Base-by-base conservation (phyloP, 37 sponge, comb jelly and placozoan species). In the Agelas oroides region DNA sequence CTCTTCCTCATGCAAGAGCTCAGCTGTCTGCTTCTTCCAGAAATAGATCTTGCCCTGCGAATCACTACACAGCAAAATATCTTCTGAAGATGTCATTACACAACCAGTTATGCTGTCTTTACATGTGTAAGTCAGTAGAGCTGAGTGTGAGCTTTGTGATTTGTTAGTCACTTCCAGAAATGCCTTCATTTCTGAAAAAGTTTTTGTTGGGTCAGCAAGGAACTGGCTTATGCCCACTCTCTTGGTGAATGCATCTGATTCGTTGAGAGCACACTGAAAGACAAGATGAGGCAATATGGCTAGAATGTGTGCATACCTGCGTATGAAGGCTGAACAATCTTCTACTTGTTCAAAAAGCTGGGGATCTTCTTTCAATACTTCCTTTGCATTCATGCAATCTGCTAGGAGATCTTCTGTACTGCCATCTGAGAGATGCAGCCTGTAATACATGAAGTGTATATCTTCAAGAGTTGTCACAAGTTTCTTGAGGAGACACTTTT, bases 181-280 rank as follows among this genome's bases (percentile, higher is more conserved):
- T 1, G 70, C 33, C 3, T 46, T 70, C 2, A 81, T 0, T 21
- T 34, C 71, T 1, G 70, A 57, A 23, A 81, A 81, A 20, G 21
- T 15, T 5, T 17, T 32, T 21, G 18, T 16, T 23, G 71, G 82
- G 12, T 81, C 52, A 15, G 18, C 0, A 13, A 71, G 72, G 71
- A 70, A 81, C 55, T 53, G 15, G 0, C 53, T 35, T 11, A 81
- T 12, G 0, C 71, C 32, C 15, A 81, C n/a, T 31, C 14, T 35
- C 15, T 35, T 19, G 3, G 71, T 8, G 30, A 55, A 20, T 2
- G 2, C 2, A 3, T 70, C 21, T 6, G 82, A 61, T 59, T 81
- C 82, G 41, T 81, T 81, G 11, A 83, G 65, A 25, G 75, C 64
- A 56, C 74, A 62, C 77, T 84, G 85, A 28, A 84, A 75, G 20